phyloP scores from a whole-genome alignment of 2,797 vertebrate genomes.

The Alosa sapidissima region DNA sequence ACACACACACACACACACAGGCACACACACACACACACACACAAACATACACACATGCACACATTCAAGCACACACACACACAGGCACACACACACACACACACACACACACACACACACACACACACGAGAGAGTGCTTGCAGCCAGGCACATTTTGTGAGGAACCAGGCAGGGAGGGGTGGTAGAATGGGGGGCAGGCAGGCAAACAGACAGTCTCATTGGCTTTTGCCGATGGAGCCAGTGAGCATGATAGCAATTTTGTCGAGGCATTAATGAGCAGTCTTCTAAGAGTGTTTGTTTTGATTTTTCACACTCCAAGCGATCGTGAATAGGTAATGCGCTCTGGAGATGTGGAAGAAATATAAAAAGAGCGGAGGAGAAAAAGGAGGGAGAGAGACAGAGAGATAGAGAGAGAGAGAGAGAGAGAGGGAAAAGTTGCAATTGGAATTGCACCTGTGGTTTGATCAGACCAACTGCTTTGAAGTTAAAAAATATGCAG shows the following conservation, averaged over 20 bases:
- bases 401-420: neutral
- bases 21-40: too few relatives aligned
- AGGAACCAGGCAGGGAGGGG: neutral
- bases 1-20: too few relatives aligned
- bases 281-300: slow-evolving; percentile 10
- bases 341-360: slow-evolving; percentile 13
- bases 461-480: slow-evolving; percentile 12
- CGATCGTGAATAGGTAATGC: slow-evolving; percentile 13
- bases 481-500: neutral
- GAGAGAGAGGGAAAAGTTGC: neutral
- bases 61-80: too few relatives aligned
- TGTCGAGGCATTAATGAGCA: slow-evolving; percentile 19
- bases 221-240: neutral
- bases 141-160: neutral
- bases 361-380: neutral
- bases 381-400: neutral
- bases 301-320: slow-evolving; percentile 16
- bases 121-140: neutral
- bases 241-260: slow-evolving; percentile 15
- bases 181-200: neutral
- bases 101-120: too few relatives aligned
- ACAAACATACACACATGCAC: too few relatives aligned
- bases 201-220: slow-evolving; percentile 13
- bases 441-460: slow-evolving; percentile 1
- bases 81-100: too few relatives aligned